Evolutionary conservation across 2,113 vertebrate genomes (phyloP).

Genomic region (Sinocyclocheilus rhinocerous): DNA sequence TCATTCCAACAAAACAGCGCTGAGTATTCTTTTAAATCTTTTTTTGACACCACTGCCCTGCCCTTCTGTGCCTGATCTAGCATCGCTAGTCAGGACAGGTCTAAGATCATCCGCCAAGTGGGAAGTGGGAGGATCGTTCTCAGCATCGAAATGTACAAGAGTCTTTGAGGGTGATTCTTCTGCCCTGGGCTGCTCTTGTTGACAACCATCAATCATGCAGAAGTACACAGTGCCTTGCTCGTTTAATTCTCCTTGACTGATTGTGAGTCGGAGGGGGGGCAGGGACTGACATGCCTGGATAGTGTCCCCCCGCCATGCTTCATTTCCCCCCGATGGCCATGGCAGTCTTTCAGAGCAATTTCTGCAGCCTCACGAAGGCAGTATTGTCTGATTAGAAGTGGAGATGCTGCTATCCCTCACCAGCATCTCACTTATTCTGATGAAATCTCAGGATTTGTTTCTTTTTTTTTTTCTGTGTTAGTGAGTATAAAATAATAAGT

Average conservation of each 20-base stretch:
- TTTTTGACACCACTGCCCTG: no score
- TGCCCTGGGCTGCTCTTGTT: conserved; percentile 30
- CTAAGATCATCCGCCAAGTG: conserved; percentile 10
- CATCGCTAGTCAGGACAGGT: background rate
- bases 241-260: conserved; percentile 49
- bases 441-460: background rate
- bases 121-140: background rate
- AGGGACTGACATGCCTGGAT: conserved; percentile 17
- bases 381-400: conserved; percentile 17
- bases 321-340: conserved; percentile 35
- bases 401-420: conserved; percentile 1
- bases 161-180: conserved; percentile 30
- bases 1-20: background rate
- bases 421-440: background rate
- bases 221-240: conserved; percentile 29
- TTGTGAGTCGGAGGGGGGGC: conserved; percentile 28
- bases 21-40: background rate
- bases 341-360: conserved; percentile 1
- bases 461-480: background rate
- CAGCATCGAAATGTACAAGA: conserved; percentile 38
- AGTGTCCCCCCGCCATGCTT: conserved; percentile 44
- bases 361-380: conserved; percentile 15
- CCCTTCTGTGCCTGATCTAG: background rate
- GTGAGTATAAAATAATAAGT: background rate
- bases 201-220: conserved; percentile 52